Evolutionary conservation across 2,888 invertebrate genomes (phyloP).

Genomic region (Chelonus formosanus): DNA sequence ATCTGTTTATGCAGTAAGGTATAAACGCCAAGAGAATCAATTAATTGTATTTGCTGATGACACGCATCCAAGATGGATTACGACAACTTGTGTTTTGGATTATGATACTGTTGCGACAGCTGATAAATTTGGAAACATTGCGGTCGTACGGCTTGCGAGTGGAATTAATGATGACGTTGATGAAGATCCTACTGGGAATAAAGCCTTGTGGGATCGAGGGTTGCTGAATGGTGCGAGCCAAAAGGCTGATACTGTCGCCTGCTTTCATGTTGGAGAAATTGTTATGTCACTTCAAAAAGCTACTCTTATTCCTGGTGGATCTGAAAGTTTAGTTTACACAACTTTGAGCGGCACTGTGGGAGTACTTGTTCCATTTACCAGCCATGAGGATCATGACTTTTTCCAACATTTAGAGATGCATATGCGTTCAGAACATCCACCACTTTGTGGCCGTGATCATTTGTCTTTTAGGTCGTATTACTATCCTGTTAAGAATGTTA

Average conservation of each 20-base stretch:
- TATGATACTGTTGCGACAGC: conserved; percentile 96
- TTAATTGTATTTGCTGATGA: conserved; percentile 98
- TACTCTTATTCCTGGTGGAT: conserved; percentile 96
- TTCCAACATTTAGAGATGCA: conserved; percentile 99
- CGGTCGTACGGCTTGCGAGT: conserved; percentile 85
- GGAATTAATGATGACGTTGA: conserved; percentile 97
- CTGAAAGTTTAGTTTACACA: conserved; percentile 95
- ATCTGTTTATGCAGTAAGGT: conserved; percentile 94
- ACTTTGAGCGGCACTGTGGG: conserved; percentile 95
- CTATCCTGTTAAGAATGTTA: conserved; percentile 97
- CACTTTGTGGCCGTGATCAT: conserved; percentile 97
- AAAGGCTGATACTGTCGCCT: conserved; percentile 91
- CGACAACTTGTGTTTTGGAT: conserved; percentile 90
- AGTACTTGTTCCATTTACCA: conserved; percentile 92
- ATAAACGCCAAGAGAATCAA: conserved; percentile 95
- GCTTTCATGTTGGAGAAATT: conserved; percentile 96
- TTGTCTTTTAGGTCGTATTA: conserved; percentile 96
- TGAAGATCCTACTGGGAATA: conserved; percentile 98
- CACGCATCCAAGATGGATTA: conserved; percentile 96
- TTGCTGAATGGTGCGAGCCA: conserved; percentile 96
- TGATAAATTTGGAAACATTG: conserved; percentile 97
- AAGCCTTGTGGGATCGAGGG: conserved; percentile 94
- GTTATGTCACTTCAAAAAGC: conserved; percentile 96
- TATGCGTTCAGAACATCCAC: conserved; percentile 96
- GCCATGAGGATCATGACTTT: conserved; percentile 97